These are phyloP conservation scores for Polyommatus icarus DNA, from an alignment of 2,888 invertebrate genomes.

Conservation along the genomic window DNA sequence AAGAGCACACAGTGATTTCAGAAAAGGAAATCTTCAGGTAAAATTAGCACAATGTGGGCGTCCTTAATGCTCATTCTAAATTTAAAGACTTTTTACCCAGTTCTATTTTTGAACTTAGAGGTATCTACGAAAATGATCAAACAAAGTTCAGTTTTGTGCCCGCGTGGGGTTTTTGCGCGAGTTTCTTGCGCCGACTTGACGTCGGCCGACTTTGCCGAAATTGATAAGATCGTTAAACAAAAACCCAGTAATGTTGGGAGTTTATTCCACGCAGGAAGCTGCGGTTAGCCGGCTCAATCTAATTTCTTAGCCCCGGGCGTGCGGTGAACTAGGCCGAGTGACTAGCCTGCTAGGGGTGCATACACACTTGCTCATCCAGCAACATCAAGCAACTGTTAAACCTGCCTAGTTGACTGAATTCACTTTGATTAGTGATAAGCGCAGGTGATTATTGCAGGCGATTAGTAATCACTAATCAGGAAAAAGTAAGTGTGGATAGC, in stretches of 20 bases:
- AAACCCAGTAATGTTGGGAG: neutral
- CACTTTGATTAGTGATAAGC: too few species aligned
- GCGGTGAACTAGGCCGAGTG: neutral
- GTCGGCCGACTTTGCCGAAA: neutral
- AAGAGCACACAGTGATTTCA: neutral
- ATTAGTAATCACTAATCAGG: too few species aligned
- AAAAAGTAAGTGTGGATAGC: too few species aligned
- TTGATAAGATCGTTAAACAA: conserved; percentile 12
- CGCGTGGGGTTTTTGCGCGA: neutral
- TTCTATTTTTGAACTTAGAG: neutral
- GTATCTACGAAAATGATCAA: neutral
- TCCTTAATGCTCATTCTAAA: neutral
- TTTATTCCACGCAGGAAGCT: conserved; percentile 21
- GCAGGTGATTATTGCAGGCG: too few species aligned
- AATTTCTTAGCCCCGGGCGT: conserved; percentile 32
- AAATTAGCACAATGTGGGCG: neutral
- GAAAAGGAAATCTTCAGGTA: neutral
- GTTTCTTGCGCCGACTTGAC: neutral
- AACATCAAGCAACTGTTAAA: neutral
- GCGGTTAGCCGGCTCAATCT: conserved; percentile 35
- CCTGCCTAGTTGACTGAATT: too few species aligned
- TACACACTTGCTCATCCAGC: neutral
- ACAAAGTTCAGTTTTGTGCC: neutral
- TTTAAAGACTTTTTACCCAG: neutral
- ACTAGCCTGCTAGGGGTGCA: neutral